Conservation (phyloP, 2,113 vertebrate genomes). For the Malurus cyaneus region DNA sequence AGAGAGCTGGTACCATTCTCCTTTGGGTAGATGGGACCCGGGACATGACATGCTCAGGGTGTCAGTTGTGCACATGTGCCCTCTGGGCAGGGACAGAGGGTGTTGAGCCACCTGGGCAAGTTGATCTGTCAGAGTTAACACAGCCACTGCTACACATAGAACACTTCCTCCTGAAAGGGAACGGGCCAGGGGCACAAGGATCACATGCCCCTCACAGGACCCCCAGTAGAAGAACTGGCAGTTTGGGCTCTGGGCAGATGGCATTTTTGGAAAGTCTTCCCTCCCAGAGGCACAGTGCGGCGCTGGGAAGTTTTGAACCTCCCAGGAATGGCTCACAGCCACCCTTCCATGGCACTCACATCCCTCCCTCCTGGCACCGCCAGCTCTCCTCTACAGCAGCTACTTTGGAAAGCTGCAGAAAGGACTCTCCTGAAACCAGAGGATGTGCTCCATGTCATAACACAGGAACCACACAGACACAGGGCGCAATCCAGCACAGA, state of each 20-base stretch:
- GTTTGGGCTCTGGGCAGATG: not conserved
- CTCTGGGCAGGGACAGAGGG: not conserved
- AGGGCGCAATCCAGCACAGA: not conserved
- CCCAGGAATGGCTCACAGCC: not conserved
- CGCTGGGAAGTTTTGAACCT: not conserved
- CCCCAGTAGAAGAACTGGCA: not conserved
- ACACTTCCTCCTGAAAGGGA: not conserved
- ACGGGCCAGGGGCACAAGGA: not conserved
- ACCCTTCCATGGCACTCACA: not conserved
- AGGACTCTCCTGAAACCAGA: not conserved
- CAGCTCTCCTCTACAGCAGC: not conserved
- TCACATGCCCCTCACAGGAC: rapidly evolving
- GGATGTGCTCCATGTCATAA: not conserved
- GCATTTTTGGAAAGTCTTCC: not conserved
- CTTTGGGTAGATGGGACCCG: rapidly evolving
- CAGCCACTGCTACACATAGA: not conserved
- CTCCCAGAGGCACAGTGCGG: not conserved
- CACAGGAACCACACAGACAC: not conserved
- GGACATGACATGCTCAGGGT: rapidly evolving
- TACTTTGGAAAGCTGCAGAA: not conserved
- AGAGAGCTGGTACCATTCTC: not conserved
- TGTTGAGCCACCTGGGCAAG: not conserved
- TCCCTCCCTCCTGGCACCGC: not conserved
- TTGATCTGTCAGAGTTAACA: not conserved
- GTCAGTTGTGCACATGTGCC: rapidly evolving